Evolutionary conservation across 1,140 invertebrate species (phyloP).

Genomic region (Parapsyche elsis): DNA sequence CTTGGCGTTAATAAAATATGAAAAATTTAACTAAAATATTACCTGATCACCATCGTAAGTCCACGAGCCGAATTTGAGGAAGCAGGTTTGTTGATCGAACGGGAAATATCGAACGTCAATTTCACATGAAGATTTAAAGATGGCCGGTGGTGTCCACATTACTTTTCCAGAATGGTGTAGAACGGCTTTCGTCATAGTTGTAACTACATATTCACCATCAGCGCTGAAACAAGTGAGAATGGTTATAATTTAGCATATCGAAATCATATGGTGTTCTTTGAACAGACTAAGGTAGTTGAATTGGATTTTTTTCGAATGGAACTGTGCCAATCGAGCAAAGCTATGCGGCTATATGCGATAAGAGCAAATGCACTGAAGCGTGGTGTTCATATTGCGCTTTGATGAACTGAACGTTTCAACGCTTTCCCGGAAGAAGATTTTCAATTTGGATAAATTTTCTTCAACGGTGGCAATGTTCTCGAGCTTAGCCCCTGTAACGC

Average conservation of each 20-base stretch:
- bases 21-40: too few relatives aligned
- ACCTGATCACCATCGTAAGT: conserved; percentile 97
- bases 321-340: too few relatives aligned
- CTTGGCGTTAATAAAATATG: too few relatives aligned
- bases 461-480: conserved; percentile 10
- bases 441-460: conserved; percentile 36
- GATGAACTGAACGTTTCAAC: background rate
- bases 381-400: background rate
- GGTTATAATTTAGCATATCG: too few relatives aligned
- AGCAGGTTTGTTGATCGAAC: conserved; percentile 96
- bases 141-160: conserved; percentile 92
- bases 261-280: too few relatives aligned
- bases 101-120: conserved; percentile 97
- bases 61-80: conserved; percentile 98
- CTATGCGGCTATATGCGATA: too few relatives aligned
- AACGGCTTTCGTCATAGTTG: conserved; percentile 97
- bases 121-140: conserved; percentile 98
- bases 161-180: conserved; percentile 90
- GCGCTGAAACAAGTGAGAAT: conserved; percentile 73
- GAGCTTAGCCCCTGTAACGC: conserved; percentile 1
- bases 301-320: too few relatives aligned
- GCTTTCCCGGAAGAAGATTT: conserved; percentile 12
- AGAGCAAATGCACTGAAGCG: too few relatives aligned
- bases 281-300: too few relatives aligned
- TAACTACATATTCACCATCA: conserved; percentile 97